Conservation (phyloP, 2,797 vertebrate genomes). For the Cephalopachus bancanus region DNA sequence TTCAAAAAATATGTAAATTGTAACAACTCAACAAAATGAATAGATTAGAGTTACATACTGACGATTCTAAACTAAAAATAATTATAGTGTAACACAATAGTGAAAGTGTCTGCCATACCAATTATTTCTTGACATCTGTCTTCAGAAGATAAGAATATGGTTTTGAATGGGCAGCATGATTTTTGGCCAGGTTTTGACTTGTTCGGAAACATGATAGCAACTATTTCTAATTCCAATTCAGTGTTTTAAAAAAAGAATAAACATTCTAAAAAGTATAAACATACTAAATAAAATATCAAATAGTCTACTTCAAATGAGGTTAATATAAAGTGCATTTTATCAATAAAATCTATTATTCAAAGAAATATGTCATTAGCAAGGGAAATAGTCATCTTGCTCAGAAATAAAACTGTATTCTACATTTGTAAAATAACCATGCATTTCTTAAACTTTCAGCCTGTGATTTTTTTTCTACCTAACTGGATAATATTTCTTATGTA, state of each 20-base stretch:
- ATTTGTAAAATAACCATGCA: neutral
- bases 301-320: no score
- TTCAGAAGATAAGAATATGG: neutral
- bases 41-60: neutral
- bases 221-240: neutral
- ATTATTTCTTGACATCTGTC: neutral
- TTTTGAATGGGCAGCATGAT: neutral
- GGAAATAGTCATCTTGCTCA: no score
- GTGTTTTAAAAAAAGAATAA: no score
- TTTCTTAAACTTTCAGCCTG: neutral
- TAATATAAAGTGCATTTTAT: no score
- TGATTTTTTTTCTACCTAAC: neutral
- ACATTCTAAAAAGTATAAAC: no score
- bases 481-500: neutral
- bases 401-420: neutral
- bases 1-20: neutral
- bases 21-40: neutral
- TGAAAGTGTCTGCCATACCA: neutral
- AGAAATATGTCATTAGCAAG: no score
- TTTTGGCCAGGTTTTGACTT: neutral
- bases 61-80: neutral
- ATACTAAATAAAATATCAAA: no score
- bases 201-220: neutral
- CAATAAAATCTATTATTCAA: no score
- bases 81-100: no score